Conservation (phyloP, 2,888 invertebrate genomes). For the Gymnocheta viridis region DNA sequence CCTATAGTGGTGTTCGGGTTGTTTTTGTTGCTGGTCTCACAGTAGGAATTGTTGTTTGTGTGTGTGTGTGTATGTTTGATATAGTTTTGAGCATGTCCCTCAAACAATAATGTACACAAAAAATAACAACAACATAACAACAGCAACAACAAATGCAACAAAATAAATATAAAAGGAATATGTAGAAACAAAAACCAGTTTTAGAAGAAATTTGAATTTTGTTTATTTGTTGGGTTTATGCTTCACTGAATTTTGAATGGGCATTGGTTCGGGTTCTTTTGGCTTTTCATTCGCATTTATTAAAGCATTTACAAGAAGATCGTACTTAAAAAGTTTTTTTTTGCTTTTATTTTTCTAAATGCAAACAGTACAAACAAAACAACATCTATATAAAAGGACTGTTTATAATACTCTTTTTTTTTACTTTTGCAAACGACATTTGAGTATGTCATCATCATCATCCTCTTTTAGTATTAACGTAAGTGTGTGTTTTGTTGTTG, state of each 20-base stretch:
- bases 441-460: conserved; percentile 65
- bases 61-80: conserved; percentile 48
- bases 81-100: conserved; percentile 55
- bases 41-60: conserved; percentile 7
- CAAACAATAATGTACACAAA: conserved; percentile 6
- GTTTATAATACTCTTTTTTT: neutral
- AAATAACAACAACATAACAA: conserved; percentile 6
- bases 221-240: conserved; percentile 69
- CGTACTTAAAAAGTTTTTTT: conserved; percentile 35
- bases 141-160: conserved; percentile 27
- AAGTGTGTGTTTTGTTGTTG: conserved; percentile 23
- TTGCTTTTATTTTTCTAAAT: conserved; percentile 14
- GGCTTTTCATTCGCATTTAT: conserved; percentile 44
- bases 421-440: conserved; percentile 59
- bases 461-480: conserved; percentile 32
- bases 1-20: neutral
- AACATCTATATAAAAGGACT: conserved; percentile 25
- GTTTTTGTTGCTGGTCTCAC: neutral
- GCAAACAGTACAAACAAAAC: conserved; percentile 34
- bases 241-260: conserved; percentile 63
- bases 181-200: conserved; percentile 52
- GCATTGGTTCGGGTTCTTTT: conserved; percentile 56
- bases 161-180: neutral
- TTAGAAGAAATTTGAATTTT: conserved; percentile 62
- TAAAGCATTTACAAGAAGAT: conserved; percentile 47